These are phyloP conservation scores for Autographa gamma DNA, from an alignment of 2,888 invertebrate species.

Conservation along the genomic window DNA sequence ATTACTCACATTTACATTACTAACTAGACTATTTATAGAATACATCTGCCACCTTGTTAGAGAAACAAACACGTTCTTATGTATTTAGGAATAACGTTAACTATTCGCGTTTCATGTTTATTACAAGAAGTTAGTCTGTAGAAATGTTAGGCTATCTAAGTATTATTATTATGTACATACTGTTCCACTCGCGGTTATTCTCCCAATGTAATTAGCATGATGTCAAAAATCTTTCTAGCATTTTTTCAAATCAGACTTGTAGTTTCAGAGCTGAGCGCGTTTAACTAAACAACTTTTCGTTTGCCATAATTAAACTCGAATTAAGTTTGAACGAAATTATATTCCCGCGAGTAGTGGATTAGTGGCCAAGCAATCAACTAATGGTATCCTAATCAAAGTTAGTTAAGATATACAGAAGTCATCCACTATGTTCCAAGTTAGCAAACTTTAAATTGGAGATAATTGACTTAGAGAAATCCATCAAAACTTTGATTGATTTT, in stretches of 20 bases:
- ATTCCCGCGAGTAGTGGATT: not conserved
- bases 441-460: slow-evolving; percentile 43
- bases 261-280: too few relatives aligned
- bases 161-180: too few relatives aligned
- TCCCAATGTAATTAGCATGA: too few relatives aligned
- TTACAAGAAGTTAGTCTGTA: too few relatives aligned
- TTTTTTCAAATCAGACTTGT: too few relatives aligned
- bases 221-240: too few relatives aligned
- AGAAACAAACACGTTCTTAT: too few relatives aligned
- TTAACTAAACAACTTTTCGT: not conserved
- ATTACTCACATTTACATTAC: not conserved
- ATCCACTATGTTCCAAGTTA: slow-evolving; percentile 14
- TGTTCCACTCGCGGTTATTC: too few relatives aligned
- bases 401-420: slow-evolving; percentile 29
- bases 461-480: slow-evolving; percentile 48
- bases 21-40: not conserved
- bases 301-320: not conserved
- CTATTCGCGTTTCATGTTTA: too few relatives aligned
- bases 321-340: not conserved
- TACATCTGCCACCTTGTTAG: not conserved
- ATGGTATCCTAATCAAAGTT: slow-evolving; percentile 37
- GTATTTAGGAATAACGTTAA: too few relatives aligned
- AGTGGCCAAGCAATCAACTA: slow-evolving; percentile 28
- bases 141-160: too few relatives aligned
- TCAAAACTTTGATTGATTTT: slow-evolving; percentile 56